Percentiles rank a stretch among this genome's conserved stretches.
These are phyloP conservation scores for Apaloderma vittatum DNA, from an alignment of 2,113 vertebrate genomes.

Conservation along the genomic window DNA sequence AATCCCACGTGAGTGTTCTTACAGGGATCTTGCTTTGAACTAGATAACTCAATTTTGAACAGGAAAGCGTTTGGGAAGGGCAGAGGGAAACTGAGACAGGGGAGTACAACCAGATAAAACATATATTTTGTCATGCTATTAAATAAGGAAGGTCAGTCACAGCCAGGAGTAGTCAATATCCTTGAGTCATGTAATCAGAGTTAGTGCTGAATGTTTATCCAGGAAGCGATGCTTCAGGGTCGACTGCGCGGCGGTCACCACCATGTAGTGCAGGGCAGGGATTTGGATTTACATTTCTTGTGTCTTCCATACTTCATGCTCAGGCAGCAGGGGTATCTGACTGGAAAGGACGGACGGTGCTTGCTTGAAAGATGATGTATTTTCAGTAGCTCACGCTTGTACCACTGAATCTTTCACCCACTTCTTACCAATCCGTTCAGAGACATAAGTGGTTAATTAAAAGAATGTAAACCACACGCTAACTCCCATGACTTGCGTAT, in stretches of 20 bases:
- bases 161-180: not conserved
- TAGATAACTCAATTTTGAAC: not conserved
- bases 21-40: not conserved
- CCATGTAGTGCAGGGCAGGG: not conserved
- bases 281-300: not conserved
- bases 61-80: not conserved
- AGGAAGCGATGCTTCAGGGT: not conserved
- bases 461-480: not conserved
- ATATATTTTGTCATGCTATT: not conserved
- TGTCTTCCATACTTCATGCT: not conserved
- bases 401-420: not conserved
- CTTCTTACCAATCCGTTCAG: not conserved
- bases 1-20: not conserved
- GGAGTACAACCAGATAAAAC: not conserved
- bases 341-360: not conserved
- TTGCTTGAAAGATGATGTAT: not conserved
- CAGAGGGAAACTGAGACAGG: not conserved
- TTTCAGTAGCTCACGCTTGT: not conserved
- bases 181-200: not conserved
- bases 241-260: not conserved
- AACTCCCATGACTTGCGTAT: not conserved
- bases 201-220: not conserved
- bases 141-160: not conserved
- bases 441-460: not conserved
- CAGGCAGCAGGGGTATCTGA: not conserved